Evolutionary conservation across 2,888 invertebrate genomes (phyloP), one percentile per base, ranked within the genome.

Genomic region (Nowickia ferox): DNA sequence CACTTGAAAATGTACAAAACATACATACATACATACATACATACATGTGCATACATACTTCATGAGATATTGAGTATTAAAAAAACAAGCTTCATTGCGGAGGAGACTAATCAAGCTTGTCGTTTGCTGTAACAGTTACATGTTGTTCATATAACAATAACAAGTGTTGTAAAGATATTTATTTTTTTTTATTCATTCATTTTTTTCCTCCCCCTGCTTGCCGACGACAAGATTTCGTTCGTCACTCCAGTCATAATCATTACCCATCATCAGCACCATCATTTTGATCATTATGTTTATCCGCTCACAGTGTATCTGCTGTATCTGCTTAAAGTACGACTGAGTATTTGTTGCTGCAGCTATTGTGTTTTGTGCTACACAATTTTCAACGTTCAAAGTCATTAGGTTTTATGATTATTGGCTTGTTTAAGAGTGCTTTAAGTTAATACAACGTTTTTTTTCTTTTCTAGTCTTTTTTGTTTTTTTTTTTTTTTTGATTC

Each of bases 401-500:
- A 91, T 91, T 91, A 90, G 90, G 87, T 91, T 91, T 91, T 91
- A 91, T 91, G 92, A 91, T 91, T 91, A 91, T 91, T 91, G 90
- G 91, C 91, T 91, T 91, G 92, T 88, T 87, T 87, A 87, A 86
- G 86, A 86, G 88, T 87, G 86, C 84, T 84, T 87, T 87, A 88
- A 87, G 83, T 84, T 84, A 78, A 80, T 84, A 69, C 86, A 84
- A 44, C 44, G 74, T 74, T 46, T 51, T 76, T 76, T 55, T 46
- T 55, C 48, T 55, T 65, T 38, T 66, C 11, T 72, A 42, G 19
- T 63, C 11, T 75, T 66, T 59, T 84, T 79, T 68, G 78, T 78
- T 17, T 84, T 74, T 30, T 88, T 77, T 42, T 65, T 65, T 65
- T 66, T n/a, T n/a, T n/a, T n/a, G n/a, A n/a, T n/a, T n/a, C n/a